phyloP scores from a whole-genome alignment of 1,140 invertebrate genomes.

The Mesaphorura yosii region DNA sequence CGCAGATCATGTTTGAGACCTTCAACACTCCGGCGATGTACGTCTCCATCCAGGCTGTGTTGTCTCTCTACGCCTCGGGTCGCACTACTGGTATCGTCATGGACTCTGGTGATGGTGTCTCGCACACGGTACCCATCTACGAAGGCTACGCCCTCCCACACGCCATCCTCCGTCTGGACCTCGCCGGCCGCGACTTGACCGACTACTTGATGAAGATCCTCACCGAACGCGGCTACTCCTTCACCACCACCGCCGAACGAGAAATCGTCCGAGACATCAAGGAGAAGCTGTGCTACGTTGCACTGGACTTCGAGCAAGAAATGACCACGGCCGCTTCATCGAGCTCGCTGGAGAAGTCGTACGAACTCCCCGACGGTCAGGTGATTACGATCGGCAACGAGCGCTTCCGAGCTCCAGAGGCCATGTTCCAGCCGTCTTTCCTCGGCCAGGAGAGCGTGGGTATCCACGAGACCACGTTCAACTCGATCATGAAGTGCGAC shows the following conservation, averaged over 20 bases:
- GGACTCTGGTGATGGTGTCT: conserved; percentile 43
- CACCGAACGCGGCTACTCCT: conserved; percentile 39
- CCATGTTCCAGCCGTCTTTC: conserved; percentile 46
- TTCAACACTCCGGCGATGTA: conserved; percentile 46
- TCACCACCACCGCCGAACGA: conserved; percentile 44
- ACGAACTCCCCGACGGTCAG: conserved; percentile 49
- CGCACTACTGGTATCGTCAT: conserved; percentile 43
- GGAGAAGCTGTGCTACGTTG: conserved; percentile 49
- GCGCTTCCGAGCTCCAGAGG: conserved; percentile 49
- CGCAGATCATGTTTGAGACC: conserved; percentile 47
- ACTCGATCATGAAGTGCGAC: conserved; percentile 47
- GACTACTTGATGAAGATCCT: conserved; percentile 45
- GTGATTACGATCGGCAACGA: conserved; percentile 16
- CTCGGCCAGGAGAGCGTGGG: conserved; percentile 41
- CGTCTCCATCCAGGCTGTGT: conserved; percentile 40
- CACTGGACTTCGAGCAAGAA: conserved; percentile 42
- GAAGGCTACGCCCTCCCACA: conserved; percentile 42
- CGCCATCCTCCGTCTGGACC: conserved; percentile 43
- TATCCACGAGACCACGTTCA: conserved; percentile 45
- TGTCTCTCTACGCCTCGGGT: conserved; percentile 42
- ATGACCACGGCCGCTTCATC: conserved; percentile 29
- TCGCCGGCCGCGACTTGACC: conserved; percentile 47
- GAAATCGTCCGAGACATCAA: conserved; percentile 54
- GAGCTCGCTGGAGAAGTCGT: conserved; percentile 44
- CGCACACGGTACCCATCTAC: conserved; percentile 42